A percentile compares a stretch with the other conserved stretches of the same genome.
These are phyloP conservation scores for Drosophila auraria DNA, from an alignment of 1,140 invertebrate genomes.

Conservation along the genomic window DNA sequence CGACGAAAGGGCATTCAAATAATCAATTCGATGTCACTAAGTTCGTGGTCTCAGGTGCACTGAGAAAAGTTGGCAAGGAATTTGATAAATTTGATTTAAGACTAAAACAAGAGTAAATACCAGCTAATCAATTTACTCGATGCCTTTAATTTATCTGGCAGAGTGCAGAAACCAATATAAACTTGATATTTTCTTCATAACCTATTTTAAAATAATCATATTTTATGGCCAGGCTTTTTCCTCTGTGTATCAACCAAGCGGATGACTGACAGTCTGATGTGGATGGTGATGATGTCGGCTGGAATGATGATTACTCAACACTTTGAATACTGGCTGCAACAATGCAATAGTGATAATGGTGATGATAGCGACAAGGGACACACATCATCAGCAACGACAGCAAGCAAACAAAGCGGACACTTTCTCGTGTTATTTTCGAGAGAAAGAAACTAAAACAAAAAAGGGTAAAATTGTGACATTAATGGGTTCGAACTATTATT, in stretches of 20 bases:
- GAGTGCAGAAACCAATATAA: background rate
- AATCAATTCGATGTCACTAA: conserved; percentile 66
- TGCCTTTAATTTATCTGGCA: no score
- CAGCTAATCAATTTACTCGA: no score
- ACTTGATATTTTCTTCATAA: background rate
- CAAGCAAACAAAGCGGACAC: conserved; percentile 40
- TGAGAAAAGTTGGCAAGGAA: background rate
- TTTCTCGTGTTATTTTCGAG: conserved; percentile 28
- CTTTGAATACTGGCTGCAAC: conserved; percentile 33
- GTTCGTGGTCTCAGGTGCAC: conserved; percentile 38
- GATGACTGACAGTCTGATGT: conserved; percentile 13
- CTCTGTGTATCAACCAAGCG: conserved; percentile 23
- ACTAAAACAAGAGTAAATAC: no score
- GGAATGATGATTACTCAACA: conserved; percentile 60
- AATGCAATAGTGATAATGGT: conserved; percentile 29
- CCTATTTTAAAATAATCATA: background rate
- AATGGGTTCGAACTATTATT: no score
- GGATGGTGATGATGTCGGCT: conserved; percentile 23
- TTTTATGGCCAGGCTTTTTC: background rate
- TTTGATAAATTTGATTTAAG: background rate
- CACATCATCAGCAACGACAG: conserved; percentile 21
- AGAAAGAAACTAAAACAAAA: background rate
- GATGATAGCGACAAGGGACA: conserved; percentile 51
- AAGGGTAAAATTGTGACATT: background rate
- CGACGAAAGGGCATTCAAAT: conserved; percentile 34